Conservation (phyloP, 2,888 invertebrate species). For the Siphonodentalium dalli region DNA sequence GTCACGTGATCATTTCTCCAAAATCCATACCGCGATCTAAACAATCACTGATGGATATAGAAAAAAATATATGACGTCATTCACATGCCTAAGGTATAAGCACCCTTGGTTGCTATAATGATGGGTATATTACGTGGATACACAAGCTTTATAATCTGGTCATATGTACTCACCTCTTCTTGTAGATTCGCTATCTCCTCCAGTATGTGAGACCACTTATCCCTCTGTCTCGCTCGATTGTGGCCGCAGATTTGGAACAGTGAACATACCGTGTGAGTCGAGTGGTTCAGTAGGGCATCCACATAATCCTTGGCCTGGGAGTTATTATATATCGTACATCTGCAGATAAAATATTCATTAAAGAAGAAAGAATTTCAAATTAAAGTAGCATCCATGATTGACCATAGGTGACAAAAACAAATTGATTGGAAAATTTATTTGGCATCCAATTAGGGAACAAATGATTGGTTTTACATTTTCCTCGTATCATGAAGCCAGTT, state of each 20-base stretch:
- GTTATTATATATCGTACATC: constrained; percentile 70
- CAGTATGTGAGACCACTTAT: constrained; percentile 86
- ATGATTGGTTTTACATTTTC: no score
- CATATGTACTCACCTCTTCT: constrained; percentile 75
- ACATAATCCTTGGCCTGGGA: constrained; percentile 85
- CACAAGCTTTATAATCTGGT: neutral
- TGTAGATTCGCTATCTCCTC: constrained; percentile 85
- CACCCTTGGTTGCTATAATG: no score
- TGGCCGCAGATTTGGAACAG: constrained; percentile 86
- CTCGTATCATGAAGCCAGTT: no score
- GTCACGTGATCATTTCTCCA: no score
- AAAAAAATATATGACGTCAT: no score
- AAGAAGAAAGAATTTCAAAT: neutral
- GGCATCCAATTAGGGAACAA: no score
- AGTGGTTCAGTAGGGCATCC: constrained; percentile 86
- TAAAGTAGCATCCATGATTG: neutral
- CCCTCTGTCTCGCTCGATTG: constrained; percentile 92
- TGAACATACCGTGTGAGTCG: constrained; percentile 84
- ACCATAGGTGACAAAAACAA: no score
- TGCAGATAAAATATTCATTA: constrained; percentile 21
- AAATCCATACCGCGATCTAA: no score
- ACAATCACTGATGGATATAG: no score
- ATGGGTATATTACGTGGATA: no score
- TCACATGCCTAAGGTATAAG: no score
- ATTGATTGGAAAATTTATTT: no score